These are phyloP conservation scores for Cecidostiba fungosa DNA, from an alignment of 2,888 invertebrate genomes.

Conservation along the genomic window DNA sequence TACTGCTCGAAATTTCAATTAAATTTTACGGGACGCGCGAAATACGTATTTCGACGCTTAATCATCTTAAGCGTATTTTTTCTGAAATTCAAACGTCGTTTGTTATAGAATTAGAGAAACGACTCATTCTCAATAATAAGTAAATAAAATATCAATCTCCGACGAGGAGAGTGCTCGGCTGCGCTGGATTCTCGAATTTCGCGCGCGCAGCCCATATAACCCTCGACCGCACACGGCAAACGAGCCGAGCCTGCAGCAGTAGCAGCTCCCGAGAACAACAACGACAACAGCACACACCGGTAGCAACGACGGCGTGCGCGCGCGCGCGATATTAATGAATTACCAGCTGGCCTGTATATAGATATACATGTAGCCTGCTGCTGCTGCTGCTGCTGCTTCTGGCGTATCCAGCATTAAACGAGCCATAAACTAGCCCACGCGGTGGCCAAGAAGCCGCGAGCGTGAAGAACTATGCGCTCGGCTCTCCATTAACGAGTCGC, in stretches of 20 bases:
- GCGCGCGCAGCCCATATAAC: not conserved
- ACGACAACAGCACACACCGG: not conserved
- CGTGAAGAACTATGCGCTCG: constrained; percentile 24
- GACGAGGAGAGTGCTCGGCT: not conserved
- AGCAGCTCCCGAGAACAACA: not conserved
- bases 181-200: not conserved
- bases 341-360: not conserved
- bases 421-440: constrained; percentile 32
- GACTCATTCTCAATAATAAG: too few species aligned
- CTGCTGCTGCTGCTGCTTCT: not conserved
- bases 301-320: not conserved
- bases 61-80: not conserved
- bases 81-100: not conserved
- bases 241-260: not conserved
- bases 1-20: constrained; percentile 43
- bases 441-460: not conserved
- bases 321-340: constrained; percentile 40
- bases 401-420: constrained; percentile 18
- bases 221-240: not conserved
- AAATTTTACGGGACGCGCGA: constrained; percentile 31
- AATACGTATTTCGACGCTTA: not conserved
- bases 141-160: constrained; percentile 6
- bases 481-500: constrained; percentile 33
- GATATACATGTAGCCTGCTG: not conserved
- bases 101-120: too few species aligned